These are phyloP conservation scores for Drosophila varians DNA, from an alignment of 1,140 invertebrate genomes.

Conservation along the genomic window DNA sequence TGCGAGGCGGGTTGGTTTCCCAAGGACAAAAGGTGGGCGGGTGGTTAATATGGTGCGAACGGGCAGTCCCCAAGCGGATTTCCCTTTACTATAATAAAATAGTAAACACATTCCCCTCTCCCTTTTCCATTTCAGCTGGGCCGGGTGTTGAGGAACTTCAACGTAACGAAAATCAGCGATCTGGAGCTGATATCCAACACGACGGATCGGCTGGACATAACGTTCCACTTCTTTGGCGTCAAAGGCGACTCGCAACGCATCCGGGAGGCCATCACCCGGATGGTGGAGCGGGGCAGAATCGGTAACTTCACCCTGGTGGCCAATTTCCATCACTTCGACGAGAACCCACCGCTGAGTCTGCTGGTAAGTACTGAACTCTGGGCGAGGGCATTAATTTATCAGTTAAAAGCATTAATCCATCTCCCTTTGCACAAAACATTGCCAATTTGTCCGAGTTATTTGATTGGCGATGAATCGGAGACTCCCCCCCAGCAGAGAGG, in stretches of 20 bases:
- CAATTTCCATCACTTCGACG: slow-evolving; percentile 86
- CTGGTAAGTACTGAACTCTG: too few relatives aligned
- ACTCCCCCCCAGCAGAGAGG: not conserved
- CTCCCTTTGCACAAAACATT: slow-evolving; percentile 3
- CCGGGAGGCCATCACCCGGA: slow-evolving; percentile 86
- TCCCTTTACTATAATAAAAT: slow-evolving; percentile 10
- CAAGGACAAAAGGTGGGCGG: slow-evolving; percentile 1
- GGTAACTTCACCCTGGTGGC: slow-evolving; percentile 87
- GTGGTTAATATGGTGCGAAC: slow-evolving; percentile 15
- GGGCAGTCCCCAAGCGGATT: slow-evolving; percentile 1
- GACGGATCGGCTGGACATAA: slow-evolving; percentile 86
- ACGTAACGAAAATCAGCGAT: slow-evolving; percentile 88
- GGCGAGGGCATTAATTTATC: not conserved
- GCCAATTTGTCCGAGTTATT: slow-evolving; percentile 1
- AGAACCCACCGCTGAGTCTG: slow-evolving; percentile 85
- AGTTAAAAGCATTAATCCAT: slow-evolving; percentile 16
- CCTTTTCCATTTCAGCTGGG: slow-evolving; percentile 85
- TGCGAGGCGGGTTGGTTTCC: slow-evolving; percentile 8
- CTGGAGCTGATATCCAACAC: slow-evolving; percentile 88
- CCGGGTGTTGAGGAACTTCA: slow-evolving; percentile 87
- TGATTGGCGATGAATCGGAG: slow-evolving; percentile 15
- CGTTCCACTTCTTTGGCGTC: slow-evolving; percentile 86
- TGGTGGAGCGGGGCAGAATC: slow-evolving; percentile 87
- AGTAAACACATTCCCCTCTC: slow-evolving; percentile 36
- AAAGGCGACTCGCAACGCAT: slow-evolving; percentile 87